Evolutionary conservation across 1,140 invertebrate species (phyloP).

Genomic region (Psix sp.): DNA sequence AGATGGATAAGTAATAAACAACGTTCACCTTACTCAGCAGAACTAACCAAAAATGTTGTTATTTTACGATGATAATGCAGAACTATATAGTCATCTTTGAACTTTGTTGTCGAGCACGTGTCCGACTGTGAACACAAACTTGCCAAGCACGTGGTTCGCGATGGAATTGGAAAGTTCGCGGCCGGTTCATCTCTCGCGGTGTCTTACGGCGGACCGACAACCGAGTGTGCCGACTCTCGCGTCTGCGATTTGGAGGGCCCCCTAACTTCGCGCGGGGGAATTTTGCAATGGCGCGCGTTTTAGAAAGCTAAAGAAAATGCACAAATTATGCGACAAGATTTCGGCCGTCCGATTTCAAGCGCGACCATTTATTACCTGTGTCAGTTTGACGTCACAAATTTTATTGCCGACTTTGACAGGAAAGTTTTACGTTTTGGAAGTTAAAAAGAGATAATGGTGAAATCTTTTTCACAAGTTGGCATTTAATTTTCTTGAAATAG

Average conservation of each 20-base stretch:
- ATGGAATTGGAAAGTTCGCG: slow-evolving; percentile 36
- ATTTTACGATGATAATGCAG: too few relatives aligned
- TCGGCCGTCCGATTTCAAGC: slow-evolving; percentile 12
- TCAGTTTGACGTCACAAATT: background rate
- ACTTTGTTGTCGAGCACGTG: slow-evolving; percentile 14
- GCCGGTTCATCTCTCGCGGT: slow-evolving; percentile 25
- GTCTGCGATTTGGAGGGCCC: slow-evolving; percentile 6
- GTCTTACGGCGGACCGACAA: slow-evolving; percentile 9
- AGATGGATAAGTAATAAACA: too few relatives aligned
- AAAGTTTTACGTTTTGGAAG: too few relatives aligned
- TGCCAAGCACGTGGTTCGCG: slow-evolving; percentile 39
- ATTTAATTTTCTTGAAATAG: too few relatives aligned
- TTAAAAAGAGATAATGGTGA: background rate
- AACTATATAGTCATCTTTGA: slow-evolving; percentile 25
- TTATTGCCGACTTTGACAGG: too few relatives aligned
- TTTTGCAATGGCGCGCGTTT: background rate
- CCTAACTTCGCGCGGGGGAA: slow-evolving; percentile 6
- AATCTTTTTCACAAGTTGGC: background rate
- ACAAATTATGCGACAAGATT: slow-evolving; percentile 17
- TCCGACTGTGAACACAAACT: slow-evolving; percentile 27
- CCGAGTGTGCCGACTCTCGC: slow-evolving; percentile 13
- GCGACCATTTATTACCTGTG: slow-evolving; percentile 3
- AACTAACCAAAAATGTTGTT: too few relatives aligned
- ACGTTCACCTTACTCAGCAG: too few relatives aligned
- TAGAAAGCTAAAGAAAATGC: slow-evolving; percentile 23